Percentiles rank a stretch among this genome's conserved stretches.
Conservation (phyloP, 2,888 invertebrate genomes). For the Xestia c-nigrum region DNA sequence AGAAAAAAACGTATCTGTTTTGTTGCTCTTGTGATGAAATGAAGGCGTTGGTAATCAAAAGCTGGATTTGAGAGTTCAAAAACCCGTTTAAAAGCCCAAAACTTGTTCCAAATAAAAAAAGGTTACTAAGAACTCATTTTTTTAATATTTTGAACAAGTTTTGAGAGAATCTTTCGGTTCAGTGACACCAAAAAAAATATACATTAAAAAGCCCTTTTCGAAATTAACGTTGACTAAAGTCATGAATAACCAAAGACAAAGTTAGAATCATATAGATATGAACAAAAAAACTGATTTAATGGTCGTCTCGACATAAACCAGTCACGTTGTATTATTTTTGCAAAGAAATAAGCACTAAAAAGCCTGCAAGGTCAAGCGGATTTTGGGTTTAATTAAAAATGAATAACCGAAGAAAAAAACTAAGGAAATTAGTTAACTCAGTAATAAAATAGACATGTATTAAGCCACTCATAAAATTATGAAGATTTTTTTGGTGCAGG, state of each 20-base stretch:
- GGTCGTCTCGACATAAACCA: conserved; percentile 10
- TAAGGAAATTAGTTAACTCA: not conserved
- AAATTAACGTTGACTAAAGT: conserved; percentile 5
- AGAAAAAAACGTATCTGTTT: not conserved
- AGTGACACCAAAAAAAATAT: conserved; percentile 15
- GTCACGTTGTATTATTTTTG: not conserved
- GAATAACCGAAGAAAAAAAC: not conserved
- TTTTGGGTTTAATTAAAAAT: conserved; percentile 9
- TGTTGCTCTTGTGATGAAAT: not conserved
- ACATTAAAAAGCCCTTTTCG: not conserved
- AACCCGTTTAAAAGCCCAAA: not conserved
- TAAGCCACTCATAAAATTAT: not conserved
- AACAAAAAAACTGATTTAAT: conserved; percentile 14
- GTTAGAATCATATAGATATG: not conserved
- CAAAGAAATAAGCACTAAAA: not conserved
- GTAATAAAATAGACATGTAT: not conserved
- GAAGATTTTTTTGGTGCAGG: not conserved
- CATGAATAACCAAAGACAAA: conserved; percentile 1
- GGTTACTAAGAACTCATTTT: not conserved
- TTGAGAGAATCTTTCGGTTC: not conserved
- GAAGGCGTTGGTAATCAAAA: not conserved
- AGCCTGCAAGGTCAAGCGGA: not conserved
- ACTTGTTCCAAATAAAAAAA: not conserved
- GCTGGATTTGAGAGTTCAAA: not conserved
- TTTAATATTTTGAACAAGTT: not conserved